Conservation (phyloP, 2,113 vertebrate species). For the Oplegnathus fasciatus region DNA sequence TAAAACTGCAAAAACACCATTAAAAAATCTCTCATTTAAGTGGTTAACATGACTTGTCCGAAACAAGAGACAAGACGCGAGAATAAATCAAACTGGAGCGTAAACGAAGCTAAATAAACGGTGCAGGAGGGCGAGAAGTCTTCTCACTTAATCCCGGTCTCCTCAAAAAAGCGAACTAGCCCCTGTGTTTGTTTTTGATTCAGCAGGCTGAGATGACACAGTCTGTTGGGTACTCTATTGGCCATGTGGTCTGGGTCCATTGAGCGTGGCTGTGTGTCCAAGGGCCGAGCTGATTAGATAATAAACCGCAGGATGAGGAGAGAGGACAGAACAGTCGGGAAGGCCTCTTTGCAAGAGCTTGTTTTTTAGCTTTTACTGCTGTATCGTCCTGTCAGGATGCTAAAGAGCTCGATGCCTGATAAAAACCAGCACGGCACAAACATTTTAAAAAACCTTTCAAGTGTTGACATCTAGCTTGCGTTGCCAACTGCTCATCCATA, state of each 20-base stretch:
- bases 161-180: constrained; percentile 65
- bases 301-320: constrained; percentile 75
- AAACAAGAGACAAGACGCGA: constrained; percentile 35
- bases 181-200: constrained; percentile 85
- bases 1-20: background rate
- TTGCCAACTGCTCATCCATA: constrained; percentile 44
- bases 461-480: constrained; percentile 60
- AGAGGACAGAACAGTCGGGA: constrained; percentile 35
- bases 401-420: constrained; percentile 49
- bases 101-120: constrained; percentile 68
- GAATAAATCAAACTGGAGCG: constrained; percentile 64
- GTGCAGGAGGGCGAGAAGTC: constrained; percentile 54
- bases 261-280: constrained; percentile 80
- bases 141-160: constrained; percentile 55
- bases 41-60: background rate
- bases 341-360: background rate
- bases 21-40: background rate
- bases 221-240: constrained; percentile 86
- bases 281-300: constrained; percentile 81
- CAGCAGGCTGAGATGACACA: constrained; percentile 85
- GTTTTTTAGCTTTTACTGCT: constrained; percentile 34
- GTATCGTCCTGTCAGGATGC: constrained; percentile 38
- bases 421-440: constrained; percentile 56
- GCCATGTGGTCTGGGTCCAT: constrained; percentile 85
- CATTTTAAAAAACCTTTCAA: constrained; percentile 34